Evolutionary conservation across 2,113 vertebrate genomes (phyloP).

Genomic region (Actenoides lindsayi): DNA sequence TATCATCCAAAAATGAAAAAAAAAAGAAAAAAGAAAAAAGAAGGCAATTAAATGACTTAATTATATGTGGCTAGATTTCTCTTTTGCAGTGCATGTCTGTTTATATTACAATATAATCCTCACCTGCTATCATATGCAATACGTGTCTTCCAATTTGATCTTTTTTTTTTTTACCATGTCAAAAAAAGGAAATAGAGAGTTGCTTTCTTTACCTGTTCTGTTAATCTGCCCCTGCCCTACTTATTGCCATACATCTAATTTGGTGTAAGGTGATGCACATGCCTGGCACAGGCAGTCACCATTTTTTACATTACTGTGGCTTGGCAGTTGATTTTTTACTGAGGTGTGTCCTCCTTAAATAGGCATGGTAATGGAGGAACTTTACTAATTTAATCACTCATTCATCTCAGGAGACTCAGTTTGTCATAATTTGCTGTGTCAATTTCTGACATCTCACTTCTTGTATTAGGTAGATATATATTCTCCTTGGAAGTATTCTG

Average conservation of each 20-base stretch:
- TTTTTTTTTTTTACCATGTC: not conserved
- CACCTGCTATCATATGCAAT: not conserved
- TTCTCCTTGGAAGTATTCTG: not conserved
- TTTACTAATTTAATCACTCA: not conserved
- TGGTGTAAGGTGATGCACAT: not conserved
- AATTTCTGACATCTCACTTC: not conserved
- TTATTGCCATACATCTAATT: not conserved
- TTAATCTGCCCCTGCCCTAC: not conserved
- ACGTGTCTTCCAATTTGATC: not conserved
- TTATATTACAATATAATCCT: not conserved
- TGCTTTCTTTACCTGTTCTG: not conserved
- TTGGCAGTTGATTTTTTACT: not conserved
- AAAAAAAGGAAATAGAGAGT: not conserved
- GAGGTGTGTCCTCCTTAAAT: not conserved
- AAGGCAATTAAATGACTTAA: not conserved
- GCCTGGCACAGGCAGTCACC: not conserved
- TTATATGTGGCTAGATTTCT: not conserved
- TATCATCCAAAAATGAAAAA: not conserved
- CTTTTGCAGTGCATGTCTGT: not conserved
- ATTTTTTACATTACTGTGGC: not conserved
- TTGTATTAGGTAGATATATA: not conserved
- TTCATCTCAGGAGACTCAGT: not conserved
- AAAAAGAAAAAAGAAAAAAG: not conserved
- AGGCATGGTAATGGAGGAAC: not conserved
- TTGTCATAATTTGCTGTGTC: not conserved